Conservation (phyloP, 2,888 invertebrate genomes). For the Melanargia galathea region DNA sequence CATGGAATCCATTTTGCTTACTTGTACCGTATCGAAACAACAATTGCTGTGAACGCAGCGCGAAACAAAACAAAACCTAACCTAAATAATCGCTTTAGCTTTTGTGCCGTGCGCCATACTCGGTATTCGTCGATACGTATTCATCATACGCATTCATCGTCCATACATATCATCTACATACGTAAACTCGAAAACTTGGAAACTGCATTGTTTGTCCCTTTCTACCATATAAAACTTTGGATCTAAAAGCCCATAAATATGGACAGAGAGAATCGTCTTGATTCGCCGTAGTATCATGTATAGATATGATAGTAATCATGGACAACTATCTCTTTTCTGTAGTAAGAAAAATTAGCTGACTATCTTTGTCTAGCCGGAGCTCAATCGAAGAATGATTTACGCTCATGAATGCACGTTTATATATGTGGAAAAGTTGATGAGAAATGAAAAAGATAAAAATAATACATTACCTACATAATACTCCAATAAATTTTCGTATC, state of each 20-base stretch:
- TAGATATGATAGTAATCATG: constrained; percentile 6
- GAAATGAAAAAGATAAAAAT: background rate
- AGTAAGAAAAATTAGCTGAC: constrained; percentile 51
- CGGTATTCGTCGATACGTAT: constrained; percentile 44
- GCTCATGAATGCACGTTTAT: constrained; percentile 45
- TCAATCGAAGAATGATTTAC: constrained; percentile 77
- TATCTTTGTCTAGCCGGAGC: constrained; percentile 63
- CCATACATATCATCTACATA: constrained; percentile 3
- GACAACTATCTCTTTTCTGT: constrained; percentile 57
- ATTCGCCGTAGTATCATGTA: constrained; percentile 19
- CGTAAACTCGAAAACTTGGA: constrained; percentile 44
- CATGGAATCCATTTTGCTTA: constrained; percentile 39
- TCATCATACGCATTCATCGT: constrained; percentile 34
- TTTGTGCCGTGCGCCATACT: constrained; percentile 57
- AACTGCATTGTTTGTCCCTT: constrained; percentile 46
- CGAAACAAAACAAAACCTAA: constrained; percentile 61
- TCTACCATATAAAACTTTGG: constrained; percentile 15
- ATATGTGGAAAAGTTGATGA: background rate
- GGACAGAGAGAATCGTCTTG: constrained; percentile 9
- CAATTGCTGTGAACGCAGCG: constrained; percentile 63
- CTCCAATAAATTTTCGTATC: background rate
- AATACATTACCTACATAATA: background rate
- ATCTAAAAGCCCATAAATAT: constrained; percentile 20
- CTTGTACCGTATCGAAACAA: constrained; percentile 64
- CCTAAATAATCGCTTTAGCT: constrained; percentile 63